Percentiles rank a stretch among this genome's conserved stretches.
These are phyloP conservation scores for Dreissena polymorpha DNA, from an alignment of 1,140 invertebrate species.

Conservation along the genomic window DNA sequence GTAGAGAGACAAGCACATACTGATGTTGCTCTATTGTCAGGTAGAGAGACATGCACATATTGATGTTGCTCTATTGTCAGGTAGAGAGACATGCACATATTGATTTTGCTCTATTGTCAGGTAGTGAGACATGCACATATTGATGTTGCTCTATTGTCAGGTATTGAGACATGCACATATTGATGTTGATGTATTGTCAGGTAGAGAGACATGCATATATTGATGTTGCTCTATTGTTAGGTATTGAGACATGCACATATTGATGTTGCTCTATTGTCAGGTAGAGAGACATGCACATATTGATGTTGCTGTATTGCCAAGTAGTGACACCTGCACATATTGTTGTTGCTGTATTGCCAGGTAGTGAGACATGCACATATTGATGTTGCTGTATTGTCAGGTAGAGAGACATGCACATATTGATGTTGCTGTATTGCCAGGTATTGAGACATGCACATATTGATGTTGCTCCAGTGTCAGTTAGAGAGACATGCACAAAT, in stretches of 20 bases:
- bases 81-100: slow-evolving; percentile 77
- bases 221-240: slow-evolving; percentile 75
- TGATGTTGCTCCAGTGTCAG: too few relatives aligned
- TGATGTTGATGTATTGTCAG: slow-evolving; percentile 75
- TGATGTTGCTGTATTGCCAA: slow-evolving; percentile 75
- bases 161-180: slow-evolving; percentile 77
- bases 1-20: slow-evolving; percentile 77
- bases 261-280: slow-evolving; percentile 75
- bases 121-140: slow-evolving; percentile 77
- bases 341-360: slow-evolving; percentile 75
- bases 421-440: slow-evolving; percentile 75
- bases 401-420: slow-evolving; percentile 77
- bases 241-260: slow-evolving; percentile 77
- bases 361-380: slow-evolving; percentile 77
- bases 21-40: slow-evolving; percentile 75
- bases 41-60: slow-evolving; percentile 77
- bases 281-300: slow-evolving; percentile 77
- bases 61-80: slow-evolving; percentile 75
- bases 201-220: slow-evolving; percentile 77
- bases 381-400: slow-evolving; percentile 75
- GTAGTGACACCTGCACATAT: slow-evolving; percentile 77
- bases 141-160: slow-evolving; percentile 75
- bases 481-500: too few relatives aligned
- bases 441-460: slow-evolving; percentile 77
- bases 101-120: slow-evolving; percentile 75